Percentiles rank a stretch among this genome's conserved stretches.
phyloP scores from a whole-genome alignment of 1,140 invertebrate species.

The Helicoverpa armigera region DNA sequence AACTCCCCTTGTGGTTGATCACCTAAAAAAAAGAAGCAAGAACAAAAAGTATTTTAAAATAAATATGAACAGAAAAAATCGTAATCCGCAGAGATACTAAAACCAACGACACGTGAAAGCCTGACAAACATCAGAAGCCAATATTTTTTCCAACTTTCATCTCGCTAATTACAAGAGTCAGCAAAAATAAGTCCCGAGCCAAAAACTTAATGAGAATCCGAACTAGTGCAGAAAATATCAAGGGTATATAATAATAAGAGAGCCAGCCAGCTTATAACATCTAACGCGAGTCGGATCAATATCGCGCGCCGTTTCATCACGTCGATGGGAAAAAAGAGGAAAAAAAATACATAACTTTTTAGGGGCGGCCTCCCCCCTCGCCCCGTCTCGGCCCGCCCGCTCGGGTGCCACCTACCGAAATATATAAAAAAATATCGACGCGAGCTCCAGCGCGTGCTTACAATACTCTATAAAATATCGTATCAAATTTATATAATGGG shows the following conservation, averaged over 20 bases:
- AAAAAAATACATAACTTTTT: slow-evolving; percentile 86
- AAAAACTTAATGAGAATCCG: slow-evolving; percentile 48
- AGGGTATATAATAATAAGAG: slow-evolving; percentile 30
- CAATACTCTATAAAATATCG: slow-evolving; percentile 78
- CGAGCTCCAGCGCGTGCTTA: slow-evolving; percentile 74
- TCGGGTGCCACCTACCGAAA: slow-evolving; percentile 49
- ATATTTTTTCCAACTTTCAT: slow-evolving; percentile 1
- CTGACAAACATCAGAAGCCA: not conserved
- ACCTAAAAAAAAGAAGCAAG: not conserved
- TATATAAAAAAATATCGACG: slow-evolving; percentile 68
- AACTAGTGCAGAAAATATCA: slow-evolving; percentile 42
- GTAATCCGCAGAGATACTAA: not conserved
- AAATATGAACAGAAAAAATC: not conserved
- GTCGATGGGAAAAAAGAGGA: slow-evolving; percentile 85
- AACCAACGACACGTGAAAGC: not conserved
- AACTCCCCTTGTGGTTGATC: too few relatives aligned
- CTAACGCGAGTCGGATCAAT: slow-evolving; percentile 76
- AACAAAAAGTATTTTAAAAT: too few relatives aligned
- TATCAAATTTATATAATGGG: slow-evolving; percentile 82
- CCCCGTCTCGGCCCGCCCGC: slow-evolving; percentile 51
- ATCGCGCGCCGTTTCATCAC: slow-evolving; percentile 81
- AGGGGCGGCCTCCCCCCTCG: slow-evolving; percentile 71
- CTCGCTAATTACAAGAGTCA: slow-evolving; percentile 17
- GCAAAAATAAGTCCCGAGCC: slow-evolving; percentile 21
- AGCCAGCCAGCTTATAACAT: slow-evolving; percentile 55